Base-by-base conservation (phyloP, 2,113 vertebrate genomes). In the Crotalus viridis region DNA sequence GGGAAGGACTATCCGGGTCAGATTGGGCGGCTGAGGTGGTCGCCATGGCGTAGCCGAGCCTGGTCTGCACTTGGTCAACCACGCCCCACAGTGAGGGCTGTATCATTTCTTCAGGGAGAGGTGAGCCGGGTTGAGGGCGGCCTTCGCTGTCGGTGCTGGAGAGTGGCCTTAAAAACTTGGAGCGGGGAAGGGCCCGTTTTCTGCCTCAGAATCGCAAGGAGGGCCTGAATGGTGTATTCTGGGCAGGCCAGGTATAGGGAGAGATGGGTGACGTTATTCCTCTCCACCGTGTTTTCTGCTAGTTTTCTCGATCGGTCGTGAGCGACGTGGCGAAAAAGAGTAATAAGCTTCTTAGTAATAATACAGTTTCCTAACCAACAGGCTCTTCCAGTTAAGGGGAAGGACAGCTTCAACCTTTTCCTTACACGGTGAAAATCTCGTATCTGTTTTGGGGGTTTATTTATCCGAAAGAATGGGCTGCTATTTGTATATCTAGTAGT, bases 41-140 rank as follows among this genome's bases (percentile, higher is more conserved):
- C 93, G 85, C 92, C 90, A 93, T 96, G 96, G 95, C 95, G 57
- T 96, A 95, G 94, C 86, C 1, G 95, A 94, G 91, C 54, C 89
- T 81, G 90, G 93, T 88, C 43, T 22, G 81, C 90, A 26, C 85
- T 81, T 33, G 52, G 10, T 26, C 86, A 89, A 56, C 54, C 59
- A 69, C 92, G 51, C 85, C 85, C 86, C 57, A 28, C 90, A 7
- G 93, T 17, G 69, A 33, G 61, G 61, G 88, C 91, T 33, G 94
- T 57, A 61, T 94, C 93, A 95, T 96, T 91, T 92, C 93, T 17
- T 74, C n/a, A 1, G 90, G 91, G 92, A 87, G 92, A 96, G 97
- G 97, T 97, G 91, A 95, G 97, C 93, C 91, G 86, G 90, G 3
- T 86, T 5, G 3, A 22, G 74, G 39, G 52, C 43, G 46, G 57